These are phyloP conservation scores for Acrobasis suavella DNA, from an alignment of 2,888 invertebrate species.

Conservation along the genomic window DNA sequence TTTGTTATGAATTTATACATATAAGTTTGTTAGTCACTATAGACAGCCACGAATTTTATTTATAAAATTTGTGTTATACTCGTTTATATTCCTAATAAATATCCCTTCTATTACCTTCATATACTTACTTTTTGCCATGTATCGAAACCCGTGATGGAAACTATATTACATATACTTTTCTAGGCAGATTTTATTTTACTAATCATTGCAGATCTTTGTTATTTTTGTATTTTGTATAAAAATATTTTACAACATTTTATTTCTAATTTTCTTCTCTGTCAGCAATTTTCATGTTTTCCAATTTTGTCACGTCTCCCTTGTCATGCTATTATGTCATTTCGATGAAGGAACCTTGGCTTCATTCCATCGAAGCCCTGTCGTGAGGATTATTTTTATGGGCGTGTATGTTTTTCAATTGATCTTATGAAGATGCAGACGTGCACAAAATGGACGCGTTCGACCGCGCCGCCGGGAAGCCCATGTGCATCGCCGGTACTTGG, in stretches of 20 bases:
- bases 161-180: neutral
- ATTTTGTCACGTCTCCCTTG: neutral
- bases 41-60: neutral
- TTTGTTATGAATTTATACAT: neutral
- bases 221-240: neutral
- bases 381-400: neutral
- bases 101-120: neutral
- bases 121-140: neutral
- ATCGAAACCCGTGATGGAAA: neutral
- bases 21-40: neutral
- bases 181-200: neutral
- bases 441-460: conserved; percentile 71
- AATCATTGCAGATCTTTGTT: neutral
- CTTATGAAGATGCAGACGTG: conserved; percentile 34
- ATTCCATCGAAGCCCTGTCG: neutral
- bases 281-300: neutral
- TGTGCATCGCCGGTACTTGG: conserved; percentile 52
- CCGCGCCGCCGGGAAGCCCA: conserved; percentile 55
- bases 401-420: conserved; percentile 21
- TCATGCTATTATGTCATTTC: neutral
- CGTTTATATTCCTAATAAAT: neutral
- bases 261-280: neutral
- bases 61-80: neutral
- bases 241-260: neutral
- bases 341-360: neutral